These are phyloP conservation scores for Prosopocoilus inquinatus DNA, from an alignment of 2,888 invertebrate species.

Conservation along the genomic window DNA sequence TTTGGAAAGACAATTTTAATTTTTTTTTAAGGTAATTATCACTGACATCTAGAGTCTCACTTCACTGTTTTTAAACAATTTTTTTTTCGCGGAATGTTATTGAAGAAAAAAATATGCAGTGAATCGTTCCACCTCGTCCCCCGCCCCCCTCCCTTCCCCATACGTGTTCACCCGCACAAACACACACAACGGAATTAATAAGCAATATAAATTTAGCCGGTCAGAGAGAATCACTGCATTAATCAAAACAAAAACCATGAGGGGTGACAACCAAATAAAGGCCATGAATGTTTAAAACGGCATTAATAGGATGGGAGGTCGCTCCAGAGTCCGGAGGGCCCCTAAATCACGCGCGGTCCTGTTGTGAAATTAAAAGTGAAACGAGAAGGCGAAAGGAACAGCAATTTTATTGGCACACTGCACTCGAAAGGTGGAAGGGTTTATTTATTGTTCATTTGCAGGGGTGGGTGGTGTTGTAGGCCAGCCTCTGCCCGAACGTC, in stretches of 20 bases:
- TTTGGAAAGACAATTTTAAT: no score
- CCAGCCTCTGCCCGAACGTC: slow-evolving; percentile 9
- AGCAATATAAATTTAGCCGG: slow-evolving; percentile 24
- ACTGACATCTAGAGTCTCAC: no score
- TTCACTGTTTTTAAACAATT: no score
- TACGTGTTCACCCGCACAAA: neutral
- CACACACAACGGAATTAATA: slow-evolving; percentile 12
- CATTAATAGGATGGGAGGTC: slow-evolving; percentile 35
- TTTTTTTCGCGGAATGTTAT: no score
- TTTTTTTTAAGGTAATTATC: no score
- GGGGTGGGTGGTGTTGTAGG: slow-evolving; percentile 1
- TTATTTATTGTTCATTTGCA: neutral
- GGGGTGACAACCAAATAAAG: slow-evolving; percentile 38
- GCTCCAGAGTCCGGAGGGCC: slow-evolving; percentile 15
- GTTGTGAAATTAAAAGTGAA: no score
- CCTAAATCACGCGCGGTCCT: no score
- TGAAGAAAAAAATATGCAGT: no score
- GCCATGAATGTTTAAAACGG: slow-evolving; percentile 36
- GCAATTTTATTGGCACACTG: no score
- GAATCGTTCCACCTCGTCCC: neutral
- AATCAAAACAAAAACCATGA: slow-evolving; percentile 31
- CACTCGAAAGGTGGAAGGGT: neutral
- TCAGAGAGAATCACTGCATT: slow-evolving; percentile 22
- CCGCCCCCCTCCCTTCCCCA: neutral
- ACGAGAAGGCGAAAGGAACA: neutral